Conservation (phyloP, 2,888 invertebrate species). For the Rambutsinella grinnellia region DNA sequence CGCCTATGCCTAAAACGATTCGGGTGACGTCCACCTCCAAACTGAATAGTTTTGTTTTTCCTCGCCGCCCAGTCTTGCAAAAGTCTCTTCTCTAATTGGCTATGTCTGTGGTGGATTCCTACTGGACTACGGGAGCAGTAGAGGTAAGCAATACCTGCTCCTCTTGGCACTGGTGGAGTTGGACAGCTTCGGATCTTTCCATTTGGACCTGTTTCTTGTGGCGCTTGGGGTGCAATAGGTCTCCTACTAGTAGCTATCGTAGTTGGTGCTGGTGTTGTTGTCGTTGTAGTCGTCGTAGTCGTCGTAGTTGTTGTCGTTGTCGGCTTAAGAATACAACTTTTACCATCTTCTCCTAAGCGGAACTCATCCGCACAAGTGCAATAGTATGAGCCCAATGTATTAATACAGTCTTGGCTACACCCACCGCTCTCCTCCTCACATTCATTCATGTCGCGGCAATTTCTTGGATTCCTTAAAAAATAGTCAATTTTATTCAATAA, state of each 20-base stretch:
- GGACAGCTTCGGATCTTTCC: constrained; percentile 58
- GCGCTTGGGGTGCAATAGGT: constrained; percentile 1
- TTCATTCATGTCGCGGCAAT: constrained; percentile 68
- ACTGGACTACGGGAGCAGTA: constrained; percentile 66
- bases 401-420: constrained; percentile 68
- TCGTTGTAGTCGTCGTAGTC: constrained; percentile 62
- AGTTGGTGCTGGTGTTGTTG: constrained; percentile 52
- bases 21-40: constrained; percentile 45
- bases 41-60: constrained; percentile 44
- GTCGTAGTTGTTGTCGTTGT: constrained; percentile 64
- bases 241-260: constrained; percentile 29
- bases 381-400: constrained; percentile 67
- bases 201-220: constrained; percentile 19
- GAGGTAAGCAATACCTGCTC: constrained; percentile 65
- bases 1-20: constrained; percentile 58
- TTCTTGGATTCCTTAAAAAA: constrained; percentile 61
- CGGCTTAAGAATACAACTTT: constrained; percentile 60
- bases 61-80: constrained; percentile 65
- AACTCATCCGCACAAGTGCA: constrained; percentile 67
- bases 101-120: constrained; percentile 66
- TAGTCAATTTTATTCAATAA: not conserved
- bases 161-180: constrained; percentile 65
- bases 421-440: constrained; percentile 67
- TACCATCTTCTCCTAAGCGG: constrained; percentile 61
- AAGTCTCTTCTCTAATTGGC: constrained; percentile 61